Conservation (phyloP, 1,140 invertebrate species). For the Trigoniulus corallinus region DNA sequence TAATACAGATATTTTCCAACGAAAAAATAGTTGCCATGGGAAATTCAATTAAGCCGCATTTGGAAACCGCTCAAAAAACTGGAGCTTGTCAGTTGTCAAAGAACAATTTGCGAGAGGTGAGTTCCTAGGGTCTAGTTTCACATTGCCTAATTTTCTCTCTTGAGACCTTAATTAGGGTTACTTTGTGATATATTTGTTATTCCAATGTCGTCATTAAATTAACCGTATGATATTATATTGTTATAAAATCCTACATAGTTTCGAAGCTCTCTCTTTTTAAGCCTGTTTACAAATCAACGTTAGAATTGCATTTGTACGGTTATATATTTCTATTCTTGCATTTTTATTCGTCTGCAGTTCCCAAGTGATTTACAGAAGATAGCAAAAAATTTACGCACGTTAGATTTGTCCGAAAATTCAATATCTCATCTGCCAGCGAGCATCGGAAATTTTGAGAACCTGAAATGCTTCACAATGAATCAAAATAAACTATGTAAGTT, state of each 20-base stretch:
- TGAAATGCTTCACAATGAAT: slow-evolving; percentile 66
- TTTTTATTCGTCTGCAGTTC: slow-evolving; percentile 21
- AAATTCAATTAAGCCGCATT: slow-evolving; percentile 74
- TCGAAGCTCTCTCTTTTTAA: slow-evolving; percentile 5
- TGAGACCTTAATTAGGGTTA: background rate
- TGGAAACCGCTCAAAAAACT: slow-evolving; percentile 83
- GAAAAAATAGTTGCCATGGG: too few species aligned
- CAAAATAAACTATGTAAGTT: slow-evolving; percentile 31
- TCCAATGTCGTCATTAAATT: background rate
- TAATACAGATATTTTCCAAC: too few species aligned
- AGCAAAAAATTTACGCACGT: slow-evolving; percentile 52
- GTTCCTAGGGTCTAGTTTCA: background rate
- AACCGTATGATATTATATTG: background rate
- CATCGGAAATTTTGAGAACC: slow-evolving; percentile 54
- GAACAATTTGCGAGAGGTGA: slow-evolving; percentile 50
- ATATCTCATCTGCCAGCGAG: slow-evolving; percentile 53
- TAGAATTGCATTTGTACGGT: slow-evolving; percentile 26
- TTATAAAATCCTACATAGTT: too few species aligned
- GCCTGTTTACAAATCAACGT: slow-evolving; percentile 11
- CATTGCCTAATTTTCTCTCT: background rate
- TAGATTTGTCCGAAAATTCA: slow-evolving; percentile 84
- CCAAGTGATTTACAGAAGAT: slow-evolving; percentile 29
- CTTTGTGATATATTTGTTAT: background rate
- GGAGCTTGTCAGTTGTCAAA: slow-evolving; percentile 75
- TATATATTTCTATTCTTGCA: background rate